Evolutionary conservation across 2,797 vertebrate species (phyloP).

Genomic region (Thaleichthys pacificus): DNA sequence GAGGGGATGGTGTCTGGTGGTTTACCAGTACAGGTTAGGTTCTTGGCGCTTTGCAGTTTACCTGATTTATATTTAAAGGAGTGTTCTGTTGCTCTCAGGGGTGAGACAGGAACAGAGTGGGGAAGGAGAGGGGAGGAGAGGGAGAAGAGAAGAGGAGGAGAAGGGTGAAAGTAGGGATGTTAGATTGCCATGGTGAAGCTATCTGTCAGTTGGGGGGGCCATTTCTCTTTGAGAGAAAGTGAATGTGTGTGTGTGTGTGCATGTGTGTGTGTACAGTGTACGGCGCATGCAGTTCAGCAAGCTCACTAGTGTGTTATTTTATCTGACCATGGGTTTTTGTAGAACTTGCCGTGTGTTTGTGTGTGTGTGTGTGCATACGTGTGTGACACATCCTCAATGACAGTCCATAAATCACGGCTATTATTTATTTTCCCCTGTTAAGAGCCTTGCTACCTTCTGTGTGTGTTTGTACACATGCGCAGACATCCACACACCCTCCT

Average conservation of each 20-base stretch:
- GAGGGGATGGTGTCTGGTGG: conserved; percentile 51
- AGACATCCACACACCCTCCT: conserved; percentile 1
- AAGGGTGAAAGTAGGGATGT: conserved; percentile 58
- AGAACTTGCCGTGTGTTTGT: neutral
- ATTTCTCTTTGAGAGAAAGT: conserved; percentile 16
- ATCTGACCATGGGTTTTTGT: neutral
- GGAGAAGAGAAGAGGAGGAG: conserved; percentile 24
- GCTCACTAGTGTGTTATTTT: neutral
- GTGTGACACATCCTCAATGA: conserved; percentile 22
- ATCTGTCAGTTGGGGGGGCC: conserved; percentile 47
- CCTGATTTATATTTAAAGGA: conserved; percentile 74
- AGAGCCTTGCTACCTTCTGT: neutral
- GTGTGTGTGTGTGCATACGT: neutral
- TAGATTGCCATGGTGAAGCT: conserved; percentile 45
- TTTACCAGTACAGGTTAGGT: conserved; percentile 67
- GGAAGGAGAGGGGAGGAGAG: conserved; percentile 34
- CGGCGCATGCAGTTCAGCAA: too few species aligned
- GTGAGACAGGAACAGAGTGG: conserved; percentile 34
- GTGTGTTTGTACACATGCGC: conserved; percentile 11
- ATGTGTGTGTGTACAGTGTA: neutral
- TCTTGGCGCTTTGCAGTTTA: conserved; percentile 59
- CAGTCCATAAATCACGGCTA: conserved; percentile 31
- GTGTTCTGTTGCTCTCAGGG: conserved; percentile 57
- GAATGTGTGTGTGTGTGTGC: conserved; percentile 4
- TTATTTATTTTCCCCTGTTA: conserved; percentile 24